A percentile compares a stretch with the other conserved stretches of the same genome.
Evolutionary conservation across 2,888 invertebrate genomes (phyloP).

Genomic region (Trachelus tabidus): DNA sequence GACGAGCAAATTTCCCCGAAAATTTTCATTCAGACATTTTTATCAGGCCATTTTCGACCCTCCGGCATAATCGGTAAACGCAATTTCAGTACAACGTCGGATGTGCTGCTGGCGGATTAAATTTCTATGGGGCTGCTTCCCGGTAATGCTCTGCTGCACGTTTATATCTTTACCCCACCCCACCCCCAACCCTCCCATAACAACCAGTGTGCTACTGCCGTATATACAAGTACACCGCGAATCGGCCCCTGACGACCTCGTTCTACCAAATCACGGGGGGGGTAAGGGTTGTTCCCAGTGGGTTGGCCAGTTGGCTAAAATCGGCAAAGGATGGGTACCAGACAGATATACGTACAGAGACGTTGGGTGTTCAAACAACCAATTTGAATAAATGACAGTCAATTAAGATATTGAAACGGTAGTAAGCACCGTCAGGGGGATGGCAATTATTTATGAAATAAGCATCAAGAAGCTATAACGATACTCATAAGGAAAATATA

Average conservation of each 20-base stretch:
- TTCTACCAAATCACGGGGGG: background rate
- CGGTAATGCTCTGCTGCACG: background rate
- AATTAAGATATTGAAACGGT: background rate
- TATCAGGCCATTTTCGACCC: slow-evolving; percentile 35
- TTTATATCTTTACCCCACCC: background rate
- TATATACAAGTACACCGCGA: background rate
- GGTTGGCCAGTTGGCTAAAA: background rate
- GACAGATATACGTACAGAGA: background rate
- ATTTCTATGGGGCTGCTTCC: slow-evolving; percentile 33
- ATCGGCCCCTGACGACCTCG: background rate
- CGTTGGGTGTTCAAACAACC: background rate
- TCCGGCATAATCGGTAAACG: slow-evolving; percentile 47
- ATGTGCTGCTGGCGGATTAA: slow-evolving; percentile 45
- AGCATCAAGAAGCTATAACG: background rate
- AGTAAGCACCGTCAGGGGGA: background rate
- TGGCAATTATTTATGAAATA: background rate
- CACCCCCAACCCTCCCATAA: background rate
- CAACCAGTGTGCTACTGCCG: background rate
- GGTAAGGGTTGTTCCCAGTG: background rate
- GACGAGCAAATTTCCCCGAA: slow-evolving; percentile 18
- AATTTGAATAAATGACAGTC: background rate
- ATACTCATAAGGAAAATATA: background rate
- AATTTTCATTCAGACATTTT: slow-evolving; percentile 42
- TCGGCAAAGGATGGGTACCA: background rate
- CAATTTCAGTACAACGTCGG: slow-evolving; percentile 36